Evolutionary conservation across 2,888 invertebrate genomes (phyloP).

Genomic region (Drosophila borborema): DNA sequence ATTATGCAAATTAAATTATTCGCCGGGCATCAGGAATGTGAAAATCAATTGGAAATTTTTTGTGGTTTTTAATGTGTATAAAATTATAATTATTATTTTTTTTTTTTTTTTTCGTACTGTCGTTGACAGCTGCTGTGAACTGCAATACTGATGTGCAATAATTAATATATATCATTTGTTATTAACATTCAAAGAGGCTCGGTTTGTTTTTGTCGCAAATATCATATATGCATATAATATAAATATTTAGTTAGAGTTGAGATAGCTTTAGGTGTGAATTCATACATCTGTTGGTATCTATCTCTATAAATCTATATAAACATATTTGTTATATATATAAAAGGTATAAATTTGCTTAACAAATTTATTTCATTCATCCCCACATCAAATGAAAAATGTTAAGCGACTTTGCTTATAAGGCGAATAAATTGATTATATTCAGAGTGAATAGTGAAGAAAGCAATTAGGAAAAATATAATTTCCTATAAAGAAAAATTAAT

Average conservation of each 20-base stretch:
- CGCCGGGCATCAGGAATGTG: constrained; percentile 21
- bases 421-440: too few relatives aligned
- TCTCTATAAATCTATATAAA: not conserved
- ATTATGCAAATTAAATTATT: constrained; percentile 50
- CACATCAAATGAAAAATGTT: too few relatives aligned
- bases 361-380: not conserved
- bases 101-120: not conserved
- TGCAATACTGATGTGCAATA: not conserved
- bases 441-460: too few relatives aligned
- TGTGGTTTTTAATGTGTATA: constrained; percentile 22
- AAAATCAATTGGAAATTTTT: constrained; percentile 47
- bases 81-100: not conserved
- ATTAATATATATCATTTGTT: constrained; percentile 7
- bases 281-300: not conserved
- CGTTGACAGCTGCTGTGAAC: constrained; percentile 21
- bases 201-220: constrained; percentile 2
- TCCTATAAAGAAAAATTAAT: too few relatives aligned
- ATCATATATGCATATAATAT: not conserved
- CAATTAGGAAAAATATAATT: too few relatives aligned
- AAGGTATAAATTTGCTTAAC: not conserved
- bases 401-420: too few relatives aligned
- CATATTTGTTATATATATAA: not conserved
- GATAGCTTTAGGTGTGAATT: not conserved
- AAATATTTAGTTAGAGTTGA: not conserved
- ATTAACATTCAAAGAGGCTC: constrained; percentile 19